Evolutionary conservation across 2,113 vertebrate genomes (phyloP).

Genomic region (Engystomops pustulosus): DNA sequence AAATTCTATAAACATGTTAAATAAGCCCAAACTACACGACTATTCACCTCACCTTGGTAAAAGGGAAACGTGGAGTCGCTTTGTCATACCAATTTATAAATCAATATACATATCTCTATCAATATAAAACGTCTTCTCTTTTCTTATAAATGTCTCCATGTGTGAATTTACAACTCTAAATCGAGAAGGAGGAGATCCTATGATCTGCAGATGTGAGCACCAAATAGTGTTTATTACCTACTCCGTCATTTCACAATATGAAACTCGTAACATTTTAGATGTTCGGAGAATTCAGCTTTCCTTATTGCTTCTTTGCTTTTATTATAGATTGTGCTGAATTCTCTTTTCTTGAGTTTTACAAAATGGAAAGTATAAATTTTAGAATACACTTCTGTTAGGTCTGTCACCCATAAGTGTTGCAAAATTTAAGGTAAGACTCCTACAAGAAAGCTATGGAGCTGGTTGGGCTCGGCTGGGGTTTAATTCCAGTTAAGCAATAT

Average conservation of each 20-base stretch:
- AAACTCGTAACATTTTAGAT: background rate
- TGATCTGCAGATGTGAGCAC: background rate
- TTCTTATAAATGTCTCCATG: background rate
- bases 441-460: background rate
- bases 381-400: background rate
- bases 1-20: constrained; percentile 34
- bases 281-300: background rate
- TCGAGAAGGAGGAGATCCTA: background rate
- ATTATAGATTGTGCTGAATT: background rate
- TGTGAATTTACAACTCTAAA: background rate
- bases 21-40: constrained; percentile 19
- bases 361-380: background rate
- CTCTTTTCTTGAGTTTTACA: constrained; percentile 27
- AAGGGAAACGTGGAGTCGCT: background rate
- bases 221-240: background rate
- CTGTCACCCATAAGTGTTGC: background rate
- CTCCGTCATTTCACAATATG: too few relatives aligned
- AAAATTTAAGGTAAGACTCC: background rate
- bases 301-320: background rate
- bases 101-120: constrained; percentile 32
- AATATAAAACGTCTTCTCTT: constrained; percentile 15
- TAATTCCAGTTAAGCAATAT: constrained; percentile 34
- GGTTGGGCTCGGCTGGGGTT: background rate
- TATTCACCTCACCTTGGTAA: background rate
- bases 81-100: constrained; percentile 10